phyloP scores from a whole-genome alignment of 2,888 invertebrate genomes.

The Pheosia gnoma region DNA sequence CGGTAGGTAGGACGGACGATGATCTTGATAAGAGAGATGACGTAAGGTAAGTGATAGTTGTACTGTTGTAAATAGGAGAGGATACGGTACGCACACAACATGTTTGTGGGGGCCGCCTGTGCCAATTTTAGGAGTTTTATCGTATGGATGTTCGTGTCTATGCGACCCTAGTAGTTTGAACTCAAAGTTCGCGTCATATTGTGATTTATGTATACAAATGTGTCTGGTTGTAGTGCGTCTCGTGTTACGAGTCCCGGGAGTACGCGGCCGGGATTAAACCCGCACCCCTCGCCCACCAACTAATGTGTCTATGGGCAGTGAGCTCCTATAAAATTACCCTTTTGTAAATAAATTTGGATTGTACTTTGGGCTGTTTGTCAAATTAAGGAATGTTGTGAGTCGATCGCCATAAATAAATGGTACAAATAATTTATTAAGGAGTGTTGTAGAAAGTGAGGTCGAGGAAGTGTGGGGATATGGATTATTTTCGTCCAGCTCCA shows the following conservation, averaged over 20 bases:
- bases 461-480: no score
- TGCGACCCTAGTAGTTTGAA: no score
- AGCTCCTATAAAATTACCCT: conserved; percentile 4
- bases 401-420: neutral
- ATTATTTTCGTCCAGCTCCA: no score
- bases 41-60: conserved; percentile 43
- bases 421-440: neutral
- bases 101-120: no score
- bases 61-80: conserved; percentile 21
- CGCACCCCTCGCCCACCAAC: conserved; percentile 37
- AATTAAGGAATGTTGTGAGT: neutral
- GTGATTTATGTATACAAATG: conserved; percentile 64
- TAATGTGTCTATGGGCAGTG: conserved; percentile 41
- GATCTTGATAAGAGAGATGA: conserved; percentile 22
- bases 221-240: conserved; percentile 66
- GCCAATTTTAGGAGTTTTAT: no score
- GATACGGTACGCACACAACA: neutral
- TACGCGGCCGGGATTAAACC: conserved; percentile 45
- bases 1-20: conserved; percentile 1
- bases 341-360: conserved; percentile 28
- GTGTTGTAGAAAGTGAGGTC: no score
- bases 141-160: conserved; percentile 1
- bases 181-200: conserved; percentile 37
- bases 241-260: conserved; percentile 67
- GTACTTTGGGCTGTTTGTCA: neutral